Conservation (phyloP, 2,797 vertebrate species). For the Chaunax sp. region DNA sequence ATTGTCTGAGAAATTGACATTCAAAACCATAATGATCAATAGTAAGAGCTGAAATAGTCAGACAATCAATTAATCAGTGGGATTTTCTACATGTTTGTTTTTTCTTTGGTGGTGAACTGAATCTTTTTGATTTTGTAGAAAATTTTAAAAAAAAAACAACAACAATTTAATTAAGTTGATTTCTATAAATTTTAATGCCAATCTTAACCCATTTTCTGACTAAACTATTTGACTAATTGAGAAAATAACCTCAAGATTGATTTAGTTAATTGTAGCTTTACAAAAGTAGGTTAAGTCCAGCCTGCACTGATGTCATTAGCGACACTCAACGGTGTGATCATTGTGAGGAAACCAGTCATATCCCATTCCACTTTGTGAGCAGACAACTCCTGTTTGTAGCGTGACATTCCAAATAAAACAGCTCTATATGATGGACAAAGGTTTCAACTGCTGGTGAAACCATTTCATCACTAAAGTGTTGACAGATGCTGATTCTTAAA, state of each 20-base stretch:
- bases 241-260: not conserved
- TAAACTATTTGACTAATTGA: not conserved
- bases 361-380: not conserved
- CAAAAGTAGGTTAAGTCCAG: conserved; percentile 8
- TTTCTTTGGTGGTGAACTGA: too few relatives aligned
- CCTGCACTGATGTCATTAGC: conserved; percentile 20
- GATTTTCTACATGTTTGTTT: too few relatives aligned
- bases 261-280: too few relatives aligned
- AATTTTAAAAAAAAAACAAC: too few relatives aligned
- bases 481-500: conserved; percentile 28
- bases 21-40: too few relatives aligned
- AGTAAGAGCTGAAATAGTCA: too few relatives aligned
- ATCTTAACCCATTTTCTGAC: not conserved
- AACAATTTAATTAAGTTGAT: not conserved
- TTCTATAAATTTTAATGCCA: not conserved
- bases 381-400: not conserved
- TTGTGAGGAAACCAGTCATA: conserved; percentile 46
- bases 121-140: too few relatives aligned
- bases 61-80: too few relatives aligned
- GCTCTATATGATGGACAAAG: conserved; percentile 9
- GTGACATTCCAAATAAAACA: conserved; percentile 2
- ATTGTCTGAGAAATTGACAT: too few relatives aligned
- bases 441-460: not conserved
- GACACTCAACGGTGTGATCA: conserved; percentile 7
- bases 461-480: conserved; percentile 4